Conservation (phyloP, 2,113 vertebrate species). For the Panurus biarmicus region DNA sequence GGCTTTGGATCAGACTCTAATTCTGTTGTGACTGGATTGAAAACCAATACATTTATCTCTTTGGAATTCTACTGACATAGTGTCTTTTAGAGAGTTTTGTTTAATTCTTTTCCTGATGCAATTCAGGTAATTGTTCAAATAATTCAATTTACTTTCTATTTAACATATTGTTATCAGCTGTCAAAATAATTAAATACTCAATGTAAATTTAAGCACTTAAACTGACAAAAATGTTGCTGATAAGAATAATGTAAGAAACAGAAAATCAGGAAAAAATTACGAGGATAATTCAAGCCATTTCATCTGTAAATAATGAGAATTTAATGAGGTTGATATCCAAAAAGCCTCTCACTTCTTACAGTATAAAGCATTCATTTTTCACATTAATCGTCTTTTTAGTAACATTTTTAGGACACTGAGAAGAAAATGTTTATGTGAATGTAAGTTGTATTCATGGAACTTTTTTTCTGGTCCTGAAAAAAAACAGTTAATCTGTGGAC, state of each 20-base stretch:
- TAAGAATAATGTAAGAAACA: slow-evolving; percentile 54
- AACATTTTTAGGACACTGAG: background rate
- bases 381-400: slow-evolving; percentile 23
- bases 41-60: slow-evolving; percentile 20
- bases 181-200: slow-evolving; percentile 66
- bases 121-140: slow-evolving; percentile 21
- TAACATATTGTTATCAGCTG: slow-evolving; percentile 16
- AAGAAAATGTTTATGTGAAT: background rate
- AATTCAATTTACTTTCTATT: slow-evolving; percentile 1
- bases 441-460: background rate
- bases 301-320: slow-evolving; percentile 69
- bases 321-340: slow-evolving; percentile 56
- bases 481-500: background rate
- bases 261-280: slow-evolving; percentile 3
- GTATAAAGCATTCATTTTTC: slow-evolving; percentile 33
- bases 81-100: slow-evolving; percentile 28
- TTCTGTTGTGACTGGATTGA: background rate
- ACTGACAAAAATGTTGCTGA: slow-evolving; percentile 54
- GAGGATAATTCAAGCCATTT: slow-evolving; percentile 46
- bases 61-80: background rate
- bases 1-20: background rate
- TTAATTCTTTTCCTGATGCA: slow-evolving; percentile 29
- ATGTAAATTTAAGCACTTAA: slow-evolving; percentile 55
- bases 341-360: slow-evolving; percentile 33
- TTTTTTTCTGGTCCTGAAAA: background rate